Evolutionary conservation across 2,113 vertebrate genomes (phyloP).

Genomic region (Paratilapia polleni): DNA sequence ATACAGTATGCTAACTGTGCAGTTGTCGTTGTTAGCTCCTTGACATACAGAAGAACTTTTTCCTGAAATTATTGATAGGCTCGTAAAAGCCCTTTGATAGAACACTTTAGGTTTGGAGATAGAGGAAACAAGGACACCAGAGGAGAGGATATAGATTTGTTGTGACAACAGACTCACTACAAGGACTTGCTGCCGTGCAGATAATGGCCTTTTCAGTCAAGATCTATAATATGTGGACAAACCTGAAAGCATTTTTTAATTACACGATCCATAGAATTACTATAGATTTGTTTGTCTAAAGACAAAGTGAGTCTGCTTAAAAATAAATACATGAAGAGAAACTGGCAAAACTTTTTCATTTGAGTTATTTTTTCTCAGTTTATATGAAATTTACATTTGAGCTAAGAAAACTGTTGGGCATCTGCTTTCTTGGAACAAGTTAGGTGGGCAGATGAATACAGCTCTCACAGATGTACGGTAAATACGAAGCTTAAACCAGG

Average conservation of each 20-base stretch:
- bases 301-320: not conserved
- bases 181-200: not conserved
- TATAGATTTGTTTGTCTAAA: not conserved
- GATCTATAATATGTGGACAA: not conserved
- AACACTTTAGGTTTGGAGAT: constrained; percentile 13
- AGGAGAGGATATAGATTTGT: not conserved
- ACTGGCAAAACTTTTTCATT: not conserved
- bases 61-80: constrained; percentile 39
- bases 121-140: not conserved
- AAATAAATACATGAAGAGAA: too few species aligned
- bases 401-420: not conserved
- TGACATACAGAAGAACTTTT: not conserved
- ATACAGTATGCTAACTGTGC: not conserved
- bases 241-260: constrained; percentile 12
- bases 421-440: not conserved
- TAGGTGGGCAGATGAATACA: not conserved
- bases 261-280: constrained; percentile 23
- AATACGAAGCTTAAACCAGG: not conserved
- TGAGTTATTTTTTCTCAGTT: not conserved
- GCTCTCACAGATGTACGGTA: not conserved
- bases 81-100: constrained; percentile 8
- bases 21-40: not conserved
- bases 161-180: constrained; percentile 9
- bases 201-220: not conserved
- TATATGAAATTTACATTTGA: not conserved